Base-by-base conservation (phyloP, 2,888 invertebrate species). In the Dorcus parallelipipedus region DNA sequence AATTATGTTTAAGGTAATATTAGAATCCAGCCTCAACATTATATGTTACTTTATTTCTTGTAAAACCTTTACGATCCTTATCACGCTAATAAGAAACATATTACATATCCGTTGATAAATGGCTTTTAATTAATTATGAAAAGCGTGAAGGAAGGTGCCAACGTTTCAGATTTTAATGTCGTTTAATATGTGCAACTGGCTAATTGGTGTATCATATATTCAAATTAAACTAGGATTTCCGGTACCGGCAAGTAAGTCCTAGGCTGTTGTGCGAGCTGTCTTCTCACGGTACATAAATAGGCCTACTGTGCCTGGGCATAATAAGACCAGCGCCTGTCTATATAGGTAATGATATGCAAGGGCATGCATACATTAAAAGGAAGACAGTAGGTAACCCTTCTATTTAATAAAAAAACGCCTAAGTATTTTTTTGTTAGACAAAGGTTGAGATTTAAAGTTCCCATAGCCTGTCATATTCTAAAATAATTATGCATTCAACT, bases 281-380 rank as follows among this genome's bases (percentile, higher is more conserved):
- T 72, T 72, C 73, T 72, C 73, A 73, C 74, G 73, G 67, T 71
- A 56, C 52, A 63, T 65, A 69, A 70, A 71, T 67, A 69, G 67
- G 61, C 66, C 67, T 71, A 71, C 68, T 71, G 64, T 70, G 70
- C 69, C 62, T 40, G 40, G 66, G 69, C 69, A 73, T 71, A 72
- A 73, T 72, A 72, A 70, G 69, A 63, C 57, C 60, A 45, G 45
- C 45, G 45, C 23, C 45, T 45, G 23, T 45, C 45, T 45, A 9
- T 20, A 45, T 45, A 33, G 26, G 50, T 67, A 74, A 74, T 72
- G 67, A 70, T 71, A 75, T 75, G 73, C 74, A 75, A 72, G 73
- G 73, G 71, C 73, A 72, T 74, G 74, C 74, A 74, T 74, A 74
- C 72, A 74, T 74, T 74, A 75, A 71, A 69, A 71, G 71, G 71